Percentiles rank a stretch among this genome's conserved stretches.
Evolutionary conservation across 2,888 invertebrate species (phyloP).

Genomic region (Drosophila eohydei): DNA sequence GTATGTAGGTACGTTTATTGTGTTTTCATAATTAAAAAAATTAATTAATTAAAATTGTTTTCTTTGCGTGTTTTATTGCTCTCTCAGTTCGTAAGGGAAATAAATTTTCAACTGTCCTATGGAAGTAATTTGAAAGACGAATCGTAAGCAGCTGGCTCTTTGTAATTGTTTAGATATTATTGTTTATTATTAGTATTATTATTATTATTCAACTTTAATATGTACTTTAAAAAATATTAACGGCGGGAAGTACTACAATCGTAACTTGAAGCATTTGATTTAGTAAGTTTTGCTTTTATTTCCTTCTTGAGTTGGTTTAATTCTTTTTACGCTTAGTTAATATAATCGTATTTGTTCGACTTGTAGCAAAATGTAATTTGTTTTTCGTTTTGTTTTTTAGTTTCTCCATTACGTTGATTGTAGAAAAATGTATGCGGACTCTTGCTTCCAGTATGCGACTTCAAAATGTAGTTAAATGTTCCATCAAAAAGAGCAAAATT

Average conservation of each 20-base stretch:
- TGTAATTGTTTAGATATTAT: slow-evolving; percentile 10
- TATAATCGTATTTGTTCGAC: slow-evolving; percentile 62
- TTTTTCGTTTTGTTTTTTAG: not conserved
- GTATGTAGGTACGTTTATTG: slow-evolving; percentile 38
- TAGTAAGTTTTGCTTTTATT: slow-evolving; percentile 20
- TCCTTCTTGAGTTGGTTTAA: slow-evolving; percentile 25
- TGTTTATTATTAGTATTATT: slow-evolving; percentile 37
- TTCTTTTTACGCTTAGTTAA: slow-evolving; percentile 31
- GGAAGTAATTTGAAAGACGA: slow-evolving; percentile 68
- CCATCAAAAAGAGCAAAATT: slow-evolving; percentile 70
- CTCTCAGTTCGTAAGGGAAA: slow-evolving; percentile 21
- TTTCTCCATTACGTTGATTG: slow-evolving; percentile 60
- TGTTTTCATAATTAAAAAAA: slow-evolving; percentile 7
- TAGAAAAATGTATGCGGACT: slow-evolving; percentile 71
- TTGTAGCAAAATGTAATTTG: slow-evolving; percentile 64
- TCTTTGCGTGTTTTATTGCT: slow-evolving; percentile 10
- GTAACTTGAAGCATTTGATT: slow-evolving; percentile 64
- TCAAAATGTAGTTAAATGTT: slow-evolving; percentile 56
- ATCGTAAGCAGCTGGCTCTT: slow-evolving; percentile 56
- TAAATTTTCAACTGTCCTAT: slow-evolving; percentile 40
- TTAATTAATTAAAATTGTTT: slow-evolving; percentile 13
- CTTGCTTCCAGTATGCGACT: slow-evolving; percentile 31
- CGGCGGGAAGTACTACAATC: slow-evolving; percentile 82
- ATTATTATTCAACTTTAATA: slow-evolving; percentile 48
- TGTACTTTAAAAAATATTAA: slow-evolving; percentile 67